phyloP scores from a whole-genome alignment of 2,113 vertebrate species.

The Electrona antarctica region DNA sequence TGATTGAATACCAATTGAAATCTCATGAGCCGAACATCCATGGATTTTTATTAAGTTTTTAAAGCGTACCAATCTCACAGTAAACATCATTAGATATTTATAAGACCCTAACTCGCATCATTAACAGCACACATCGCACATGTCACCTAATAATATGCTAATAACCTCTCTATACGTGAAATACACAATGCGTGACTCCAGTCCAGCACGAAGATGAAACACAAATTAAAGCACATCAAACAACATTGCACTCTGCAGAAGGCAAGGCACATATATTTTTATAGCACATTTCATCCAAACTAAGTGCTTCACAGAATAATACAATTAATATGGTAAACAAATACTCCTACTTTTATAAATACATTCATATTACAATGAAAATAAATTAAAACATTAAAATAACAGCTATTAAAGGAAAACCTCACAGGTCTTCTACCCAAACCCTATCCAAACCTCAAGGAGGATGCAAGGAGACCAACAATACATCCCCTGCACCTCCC shows the following conservation, averaged over 20 bases:
- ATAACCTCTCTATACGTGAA: conserved; percentile 21
- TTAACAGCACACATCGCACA: conserved; percentile 50
- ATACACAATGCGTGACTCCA: conserved; percentile 26
- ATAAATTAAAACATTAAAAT: too few species aligned
- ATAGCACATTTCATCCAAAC: too few species aligned
- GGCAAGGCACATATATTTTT: too few species aligned
- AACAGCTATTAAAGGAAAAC: too few species aligned
- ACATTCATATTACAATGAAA: too few species aligned
- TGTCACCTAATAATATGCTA: conserved; percentile 47
- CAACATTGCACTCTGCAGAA: background rate
- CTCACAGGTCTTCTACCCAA: too few species aligned
- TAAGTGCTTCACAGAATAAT: too few species aligned
- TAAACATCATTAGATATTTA: conserved; percentile 66
- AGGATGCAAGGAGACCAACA: too few species aligned
- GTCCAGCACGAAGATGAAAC: conserved; percentile 27
- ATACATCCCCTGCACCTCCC: too few species aligned
- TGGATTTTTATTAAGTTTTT: conserved; percentile 45
- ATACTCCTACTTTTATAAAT: too few species aligned
- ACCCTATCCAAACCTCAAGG: too few species aligned
- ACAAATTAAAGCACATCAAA: conserved; percentile 51
- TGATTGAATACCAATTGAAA: conserved; percentile 37
- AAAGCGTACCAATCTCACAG: conserved; percentile 31
- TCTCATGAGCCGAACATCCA: conserved; percentile 30
- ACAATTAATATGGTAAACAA: too few species aligned
- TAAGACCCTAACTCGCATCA: conserved; percentile 52